phyloP scores from a whole-genome alignment of 2,888 invertebrate genomes.

The Chesias legatella region DNA sequence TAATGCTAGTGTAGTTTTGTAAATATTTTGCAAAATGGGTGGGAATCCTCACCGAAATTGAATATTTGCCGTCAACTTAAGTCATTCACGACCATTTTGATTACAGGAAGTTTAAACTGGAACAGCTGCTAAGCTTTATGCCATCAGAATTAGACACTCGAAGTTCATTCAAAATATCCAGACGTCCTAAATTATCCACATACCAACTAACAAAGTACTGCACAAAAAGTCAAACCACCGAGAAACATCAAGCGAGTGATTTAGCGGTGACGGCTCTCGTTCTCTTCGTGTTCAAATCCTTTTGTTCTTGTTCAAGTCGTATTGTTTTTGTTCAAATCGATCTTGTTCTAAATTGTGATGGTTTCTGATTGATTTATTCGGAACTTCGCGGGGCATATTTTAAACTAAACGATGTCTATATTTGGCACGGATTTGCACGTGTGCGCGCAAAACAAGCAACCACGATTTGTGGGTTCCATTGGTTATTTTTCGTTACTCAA shows the following conservation, averaged over 20 bases:
- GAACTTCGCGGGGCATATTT: constrained; percentile 37
- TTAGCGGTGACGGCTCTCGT: constrained; percentile 44
- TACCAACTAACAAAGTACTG: constrained; percentile 31
- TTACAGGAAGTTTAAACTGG: too few species aligned
- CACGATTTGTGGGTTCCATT: constrained; percentile 5
- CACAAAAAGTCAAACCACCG: constrained; percentile 39
- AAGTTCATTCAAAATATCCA: constrained; percentile 19
- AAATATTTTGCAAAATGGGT: too few species aligned
- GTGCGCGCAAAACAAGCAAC: constrained; percentile 1
- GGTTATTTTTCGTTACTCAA: too few species aligned
- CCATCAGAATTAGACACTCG: background rate
- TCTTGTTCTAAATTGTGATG: constrained; percentile 62
- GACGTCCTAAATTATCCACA: constrained; percentile 43
- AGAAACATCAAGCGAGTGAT: constrained; percentile 56
- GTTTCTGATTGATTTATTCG: constrained; percentile 63
- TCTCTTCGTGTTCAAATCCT: constrained; percentile 16
- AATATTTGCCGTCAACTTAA: too few species aligned
- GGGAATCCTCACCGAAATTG: too few species aligned
- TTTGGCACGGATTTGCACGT: constrained; percentile 26
- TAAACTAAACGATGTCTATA: constrained; percentile 35
- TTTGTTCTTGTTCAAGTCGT: constrained; percentile 7
- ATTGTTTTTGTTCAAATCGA: constrained; percentile 50
- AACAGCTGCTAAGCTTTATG: too few species aligned
- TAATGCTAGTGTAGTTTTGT: too few species aligned
- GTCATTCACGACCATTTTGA: too few species aligned